Percentiles rank a stretch among this genome's conserved stretches.
Evolutionary conservation across 1,140 invertebrate species (phyloP).

Genomic region (Meloidogyne floridensis): DNA sequence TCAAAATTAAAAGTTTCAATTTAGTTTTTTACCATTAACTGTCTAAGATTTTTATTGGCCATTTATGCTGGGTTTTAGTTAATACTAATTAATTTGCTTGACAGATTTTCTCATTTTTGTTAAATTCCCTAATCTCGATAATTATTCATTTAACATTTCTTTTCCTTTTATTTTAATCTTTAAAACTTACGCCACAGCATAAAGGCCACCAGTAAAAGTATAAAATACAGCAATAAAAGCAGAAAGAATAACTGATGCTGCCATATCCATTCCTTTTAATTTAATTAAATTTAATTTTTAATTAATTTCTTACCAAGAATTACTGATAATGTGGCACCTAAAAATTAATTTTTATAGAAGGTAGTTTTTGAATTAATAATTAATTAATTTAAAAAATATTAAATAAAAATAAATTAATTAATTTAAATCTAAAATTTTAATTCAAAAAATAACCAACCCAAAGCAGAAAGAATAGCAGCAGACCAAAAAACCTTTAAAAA

Average conservation of each 20-base stretch:
- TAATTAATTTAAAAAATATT: not conserved
- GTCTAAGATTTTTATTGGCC: too few species aligned
- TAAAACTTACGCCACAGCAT: constrained; percentile 87
- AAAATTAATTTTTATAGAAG: constrained; percentile 23
- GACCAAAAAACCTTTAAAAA: constrained; percentile 79
- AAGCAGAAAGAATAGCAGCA: constrained; percentile 88
- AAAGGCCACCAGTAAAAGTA: constrained; percentile 93
- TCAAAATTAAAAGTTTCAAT: too few species aligned
- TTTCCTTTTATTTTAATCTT: too few species aligned
- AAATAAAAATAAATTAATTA: too few species aligned
- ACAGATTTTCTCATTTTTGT: too few species aligned
- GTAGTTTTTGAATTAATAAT: too few species aligned
- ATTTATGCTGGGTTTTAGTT: too few species aligned
- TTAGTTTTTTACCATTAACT: too few species aligned
- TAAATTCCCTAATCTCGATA: too few species aligned
- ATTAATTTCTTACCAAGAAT: constrained; percentile 75
- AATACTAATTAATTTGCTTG: too few species aligned
- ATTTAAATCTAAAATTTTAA: too few species aligned
- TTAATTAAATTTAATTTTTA: not conserved
- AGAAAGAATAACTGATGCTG: constrained; percentile 85
- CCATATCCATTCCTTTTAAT: constrained; percentile 78
- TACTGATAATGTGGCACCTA: constrained; percentile 87
- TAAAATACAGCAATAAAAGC: constrained; percentile 94
- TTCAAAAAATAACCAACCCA: constrained; percentile 70
- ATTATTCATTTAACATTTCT: too few species aligned